Base-by-base conservation (phyloP, 2,888 invertebrate genomes). In the Harpagoxenus sublaevis region DNA sequence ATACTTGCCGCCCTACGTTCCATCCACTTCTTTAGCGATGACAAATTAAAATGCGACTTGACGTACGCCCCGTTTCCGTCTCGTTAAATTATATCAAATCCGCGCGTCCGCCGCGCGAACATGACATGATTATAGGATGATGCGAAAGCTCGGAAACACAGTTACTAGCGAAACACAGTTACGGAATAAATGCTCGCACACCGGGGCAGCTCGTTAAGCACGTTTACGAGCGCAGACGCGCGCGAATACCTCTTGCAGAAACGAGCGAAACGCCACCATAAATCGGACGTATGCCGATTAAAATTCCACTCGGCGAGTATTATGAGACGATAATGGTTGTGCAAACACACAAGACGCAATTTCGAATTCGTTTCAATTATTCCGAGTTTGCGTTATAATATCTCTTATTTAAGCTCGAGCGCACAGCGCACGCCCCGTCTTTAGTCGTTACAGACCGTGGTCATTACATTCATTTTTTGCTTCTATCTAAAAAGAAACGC, bases 211-310 rank as follows among this genome's bases (percentile, higher is more conserved):
- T 86, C 83, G 84, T 87, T 86, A 83, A 73, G 63, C 57, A 62
- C 71, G 55, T 86, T 87, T 86, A 86, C 84, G 84, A 81, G 81
- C 42, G 70, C 63, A 53, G 8, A 48, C 23, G 42, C 51, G 28
- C 53, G 31, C n/a, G 70, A 75, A 85, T 82, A 60, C 42, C 70
- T 79, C 83, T 85, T 65, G 48, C 78, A 48, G 84, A 83, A 87
- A 85, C 85, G 82, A 83, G 73, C 79, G 84, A 85, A 85, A 79
- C 78, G 79, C 65, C 60, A 79, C 31, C 71, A 79, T 84, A 79
- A 88, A 84, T 83, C 85, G 84, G 53, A 51, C 28, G 42, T 84
- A 85, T 84, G 79, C 75, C 84, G 85, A 87, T 88, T 87, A 88
- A 87, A 88, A 88, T 87, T 84, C 79, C 65, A 63, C 31, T 42